These are phyloP conservation scores for Leuciscus waleckii DNA, from an alignment of 2,797 vertebrate species.

Conservation along the genomic window DNA sequence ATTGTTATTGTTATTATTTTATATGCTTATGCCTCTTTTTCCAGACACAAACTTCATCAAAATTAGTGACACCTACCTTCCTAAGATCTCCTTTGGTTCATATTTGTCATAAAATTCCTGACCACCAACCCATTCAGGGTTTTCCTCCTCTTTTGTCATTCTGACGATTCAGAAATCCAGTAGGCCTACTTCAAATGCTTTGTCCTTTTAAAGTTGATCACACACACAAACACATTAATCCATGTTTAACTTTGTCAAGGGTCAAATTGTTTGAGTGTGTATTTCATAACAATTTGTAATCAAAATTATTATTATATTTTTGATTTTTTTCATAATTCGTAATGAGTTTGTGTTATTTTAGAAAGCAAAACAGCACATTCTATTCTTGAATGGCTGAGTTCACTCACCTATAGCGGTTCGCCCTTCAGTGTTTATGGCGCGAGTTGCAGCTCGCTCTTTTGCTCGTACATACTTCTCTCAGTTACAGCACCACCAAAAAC, in stretches of 20 bases:
- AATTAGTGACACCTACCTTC: conserved; percentile 73
- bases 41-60: neutral
- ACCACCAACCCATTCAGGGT: conserved; percentile 75
- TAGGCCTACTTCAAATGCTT: neutral
- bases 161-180: conserved; percentile 3
- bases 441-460: neutral
- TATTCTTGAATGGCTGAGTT: neutral
- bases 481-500: neutral
- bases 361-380: neutral
- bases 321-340: neutral
- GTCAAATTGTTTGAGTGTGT: neutral
- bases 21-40: neutral
- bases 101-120: conserved; percentile 85
- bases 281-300: neutral
- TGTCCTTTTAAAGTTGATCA: neutral
- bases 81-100: conserved; percentile 84
- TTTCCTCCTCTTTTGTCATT: conserved; percentile 63
- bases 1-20: neutral
- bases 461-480: neutral
- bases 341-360: neutral
- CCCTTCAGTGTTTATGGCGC: neutral
- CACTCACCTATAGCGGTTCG: conserved; percentile 22
- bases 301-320: neutral
- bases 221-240: neutral
- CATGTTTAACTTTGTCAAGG: neutral